Conservation (phyloP, 1,140 invertebrate genomes). For the Idris sp. region DNA sequence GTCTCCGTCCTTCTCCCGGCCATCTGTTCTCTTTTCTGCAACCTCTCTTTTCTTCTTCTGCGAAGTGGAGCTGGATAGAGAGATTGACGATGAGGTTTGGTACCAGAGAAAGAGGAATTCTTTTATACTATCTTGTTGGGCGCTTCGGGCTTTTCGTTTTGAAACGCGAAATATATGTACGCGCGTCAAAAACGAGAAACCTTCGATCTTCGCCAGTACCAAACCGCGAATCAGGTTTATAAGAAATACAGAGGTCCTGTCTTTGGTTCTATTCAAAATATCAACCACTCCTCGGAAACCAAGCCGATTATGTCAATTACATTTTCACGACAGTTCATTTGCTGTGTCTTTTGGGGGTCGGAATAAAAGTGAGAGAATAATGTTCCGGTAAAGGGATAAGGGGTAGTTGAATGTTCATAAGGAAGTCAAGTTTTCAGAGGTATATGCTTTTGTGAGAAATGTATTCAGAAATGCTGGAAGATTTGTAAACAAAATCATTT, state of each 20-base stretch:
- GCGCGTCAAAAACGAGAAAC: slow-evolving; percentile 30
- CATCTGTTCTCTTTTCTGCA: neutral
- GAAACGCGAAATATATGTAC: slow-evolving; percentile 36
- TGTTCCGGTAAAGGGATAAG: slow-evolving; percentile 9
- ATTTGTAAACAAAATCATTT: too few species aligned
- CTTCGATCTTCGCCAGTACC: neutral
- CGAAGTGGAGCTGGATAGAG: slow-evolving; percentile 41
- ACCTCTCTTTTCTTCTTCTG: slow-evolving; percentile 1
- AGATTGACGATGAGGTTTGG: slow-evolving; percentile 72
- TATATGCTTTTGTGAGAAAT: too few species aligned
- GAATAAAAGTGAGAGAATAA: too few species aligned
- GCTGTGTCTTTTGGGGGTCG: slow-evolving; percentile 4
- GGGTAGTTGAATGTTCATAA: neutral
- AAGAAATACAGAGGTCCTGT: slow-evolving; percentile 2
- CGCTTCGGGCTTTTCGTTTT: slow-evolving; percentile 69
- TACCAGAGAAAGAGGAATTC: slow-evolving; percentile 64
- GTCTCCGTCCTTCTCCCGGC: slow-evolving; percentile 16
- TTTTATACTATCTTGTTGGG: slow-evolving; percentile 73
- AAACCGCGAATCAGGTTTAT: slow-evolving; percentile 7
- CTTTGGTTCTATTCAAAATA: too few species aligned
- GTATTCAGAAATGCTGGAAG: too few species aligned
- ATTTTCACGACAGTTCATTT: slow-evolving; percentile 18
- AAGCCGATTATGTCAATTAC: slow-evolving; percentile 47
- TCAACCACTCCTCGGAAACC: slow-evolving; percentile 12
- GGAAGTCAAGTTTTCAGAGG: neutral